A percentile compares a stretch with the other conserved stretches of the same genome.
Conservation (phyloP, 2,888 invertebrate species). For the Harmothoe impar region DNA sequence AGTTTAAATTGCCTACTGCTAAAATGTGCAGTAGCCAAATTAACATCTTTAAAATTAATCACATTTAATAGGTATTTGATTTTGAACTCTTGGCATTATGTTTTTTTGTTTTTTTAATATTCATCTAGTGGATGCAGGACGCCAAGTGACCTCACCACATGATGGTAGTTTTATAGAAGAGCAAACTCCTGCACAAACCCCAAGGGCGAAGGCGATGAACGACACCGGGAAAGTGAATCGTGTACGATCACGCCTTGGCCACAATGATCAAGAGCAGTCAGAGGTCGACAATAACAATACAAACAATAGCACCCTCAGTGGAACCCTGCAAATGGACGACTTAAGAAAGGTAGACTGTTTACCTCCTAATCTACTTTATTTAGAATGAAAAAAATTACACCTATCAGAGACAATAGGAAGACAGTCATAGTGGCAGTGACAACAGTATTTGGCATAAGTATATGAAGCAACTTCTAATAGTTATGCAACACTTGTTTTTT, state of each 20-base stretch:
- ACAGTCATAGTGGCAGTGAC: neutral
- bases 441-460: no score
- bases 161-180: slow-evolving; percentile 57
- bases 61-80: no score
- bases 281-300: neutral
- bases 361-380: neutral
- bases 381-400: neutral
- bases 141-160: slow-evolving; percentile 3
- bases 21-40: no score
- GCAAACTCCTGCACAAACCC: slow-evolving; percentile 23
- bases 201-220: slow-evolving; percentile 75
- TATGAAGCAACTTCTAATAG: no score
- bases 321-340: slow-evolving; percentile 71
- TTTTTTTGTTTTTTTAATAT: no score
- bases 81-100: no score
- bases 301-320: neutral
- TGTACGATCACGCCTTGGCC: slow-evolving; percentile 68
- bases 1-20: no score
- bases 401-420: neutral
- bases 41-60: no score
- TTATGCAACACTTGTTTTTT: no score
- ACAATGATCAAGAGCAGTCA: neutral
- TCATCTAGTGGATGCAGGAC: no score
- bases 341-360: slow-evolving; percentile 74
- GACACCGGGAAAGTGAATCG: slow-evolving; percentile 79